Conservation (phyloP, 2,113 vertebrate genomes). For the Indicator maculatus region DNA sequence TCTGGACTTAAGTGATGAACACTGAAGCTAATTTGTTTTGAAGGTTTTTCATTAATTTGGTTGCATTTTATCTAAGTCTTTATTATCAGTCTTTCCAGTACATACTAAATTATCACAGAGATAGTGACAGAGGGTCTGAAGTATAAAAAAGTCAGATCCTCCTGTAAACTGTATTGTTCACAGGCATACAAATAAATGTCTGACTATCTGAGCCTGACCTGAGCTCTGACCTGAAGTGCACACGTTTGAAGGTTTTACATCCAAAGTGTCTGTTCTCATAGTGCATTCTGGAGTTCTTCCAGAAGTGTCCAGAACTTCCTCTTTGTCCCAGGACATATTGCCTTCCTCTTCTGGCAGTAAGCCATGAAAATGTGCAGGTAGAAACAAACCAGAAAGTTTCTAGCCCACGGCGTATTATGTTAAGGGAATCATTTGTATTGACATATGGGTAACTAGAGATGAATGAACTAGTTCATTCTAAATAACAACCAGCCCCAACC, state of each 20-base stretch:
- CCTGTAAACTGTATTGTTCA: background rate
- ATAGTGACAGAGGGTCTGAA: background rate
- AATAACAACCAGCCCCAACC: conserved; percentile 70
- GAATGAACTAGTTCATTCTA: conserved; percentile 56
- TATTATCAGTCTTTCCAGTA: background rate
- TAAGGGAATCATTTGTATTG: conserved; percentile 58
- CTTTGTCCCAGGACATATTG: background rate
- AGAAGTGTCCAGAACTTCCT: conserved; percentile 21
- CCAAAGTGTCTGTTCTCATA: background rate
- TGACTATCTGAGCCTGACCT: background rate
- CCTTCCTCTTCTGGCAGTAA: conserved; percentile 25
- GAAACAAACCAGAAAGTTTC: conserved; percentile 22
- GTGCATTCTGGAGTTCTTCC: background rate
- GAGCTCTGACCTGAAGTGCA: background rate
- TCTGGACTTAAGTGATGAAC: background rate
- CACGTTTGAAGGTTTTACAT: background rate
- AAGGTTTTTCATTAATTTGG: background rate
- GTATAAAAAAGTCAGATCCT: background rate
- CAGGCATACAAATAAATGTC: background rate
- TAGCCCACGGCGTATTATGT: conserved; percentile 9
- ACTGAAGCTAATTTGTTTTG: background rate
- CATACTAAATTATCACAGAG: background rate
- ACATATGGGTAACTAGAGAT: conserved; percentile 67
- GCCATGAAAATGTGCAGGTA: conserved; percentile 18
- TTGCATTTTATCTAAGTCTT: background rate